These are phyloP conservation scores for Trissolcus brochymenae DNA, from an alignment of 2,888 invertebrate genomes.

Conservation along the genomic window DNA sequence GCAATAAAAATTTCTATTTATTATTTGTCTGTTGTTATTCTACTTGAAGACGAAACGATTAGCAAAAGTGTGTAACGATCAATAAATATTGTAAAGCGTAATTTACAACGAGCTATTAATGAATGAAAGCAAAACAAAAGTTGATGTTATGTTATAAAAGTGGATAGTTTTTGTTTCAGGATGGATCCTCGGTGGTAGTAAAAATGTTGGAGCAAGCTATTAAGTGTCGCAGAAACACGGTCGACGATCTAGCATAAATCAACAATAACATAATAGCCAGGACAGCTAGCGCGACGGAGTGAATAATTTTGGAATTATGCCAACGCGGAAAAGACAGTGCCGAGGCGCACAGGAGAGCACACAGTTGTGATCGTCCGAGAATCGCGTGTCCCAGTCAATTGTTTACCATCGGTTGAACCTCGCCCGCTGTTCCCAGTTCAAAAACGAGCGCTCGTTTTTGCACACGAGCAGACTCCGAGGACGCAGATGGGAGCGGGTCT, in stretches of 20 bases:
- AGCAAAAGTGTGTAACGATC: too few relatives aligned
- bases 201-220: slow-evolving; percentile 26
- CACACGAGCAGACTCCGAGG: slow-evolving; percentile 62
- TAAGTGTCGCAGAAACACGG: slow-evolving; percentile 14
- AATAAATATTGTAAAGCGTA: too few relatives aligned
- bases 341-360: slow-evolving; percentile 30
- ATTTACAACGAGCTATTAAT: too few relatives aligned
- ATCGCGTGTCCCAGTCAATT: background rate
- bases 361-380: slow-evolving; percentile 21
- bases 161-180: slow-evolving; percentile 28
- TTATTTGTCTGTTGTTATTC: too few relatives aligned
- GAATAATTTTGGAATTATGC: slow-evolving; percentile 46
- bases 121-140: too few relatives aligned
- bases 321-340: slow-evolving; percentile 37
- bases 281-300: slow-evolving; percentile 28
- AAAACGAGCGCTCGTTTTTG: slow-evolving; percentile 36
- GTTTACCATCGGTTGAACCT: slow-evolving; percentile 1
- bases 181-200: slow-evolving; percentile 8
- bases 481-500: slow-evolving; percentile 75
- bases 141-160: background rate
- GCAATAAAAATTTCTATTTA: background rate
- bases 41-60: too few relatives aligned
- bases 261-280: slow-evolving; percentile 31
- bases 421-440: background rate
- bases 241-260: slow-evolving; percentile 51